These are phyloP conservation scores for Heliothis subflexa DNA, from an alignment of 1,140 invertebrate genomes.

Conservation along the genomic window DNA sequence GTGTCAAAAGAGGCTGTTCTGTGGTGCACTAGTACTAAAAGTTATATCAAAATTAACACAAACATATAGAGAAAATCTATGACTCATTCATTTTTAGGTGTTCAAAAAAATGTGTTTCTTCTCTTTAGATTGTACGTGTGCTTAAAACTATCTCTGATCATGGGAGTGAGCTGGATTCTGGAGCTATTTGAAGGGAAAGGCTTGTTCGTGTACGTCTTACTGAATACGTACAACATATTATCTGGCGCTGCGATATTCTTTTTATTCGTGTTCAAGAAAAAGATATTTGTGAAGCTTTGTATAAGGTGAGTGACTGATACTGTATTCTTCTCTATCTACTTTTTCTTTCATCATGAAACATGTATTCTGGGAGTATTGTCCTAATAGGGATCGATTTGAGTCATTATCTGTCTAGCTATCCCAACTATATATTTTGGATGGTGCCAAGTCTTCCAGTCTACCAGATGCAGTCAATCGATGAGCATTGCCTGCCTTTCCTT, in stretches of 20 bases:
- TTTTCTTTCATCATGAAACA: too few relatives aligned
- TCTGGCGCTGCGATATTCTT: constrained; percentile 47
- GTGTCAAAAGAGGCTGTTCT: too few relatives aligned
- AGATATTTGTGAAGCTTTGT: neutral
- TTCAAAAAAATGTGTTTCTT: neutral
- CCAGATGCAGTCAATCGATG: too few relatives aligned
- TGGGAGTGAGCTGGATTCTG: constrained; percentile 54
- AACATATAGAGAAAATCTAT: too few relatives aligned
- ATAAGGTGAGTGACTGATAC: neutral
- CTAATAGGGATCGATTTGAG: neutral
- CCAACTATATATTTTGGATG: too few relatives aligned
- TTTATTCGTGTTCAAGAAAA: constrained; percentile 29
- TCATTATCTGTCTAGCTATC: neutral
- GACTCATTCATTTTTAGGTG: too few relatives aligned
- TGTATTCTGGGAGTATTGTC: too few relatives aligned
- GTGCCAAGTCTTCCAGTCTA: too few relatives aligned
- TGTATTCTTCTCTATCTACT: neutral
- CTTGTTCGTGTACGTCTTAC: neutral
- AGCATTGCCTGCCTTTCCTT: too few relatives aligned
- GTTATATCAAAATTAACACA: too few relatives aligned
- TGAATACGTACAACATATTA: constrained; percentile 42
- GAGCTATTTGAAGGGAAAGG: constrained; percentile 26
- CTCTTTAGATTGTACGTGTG: constrained; percentile 47
- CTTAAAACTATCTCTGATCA: constrained; percentile 48
- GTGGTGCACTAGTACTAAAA: too few relatives aligned